These are phyloP conservation scores for Sandelia bainsii DNA, from an alignment of 2,797 vertebrate species.

Conservation along the genomic window DNA sequence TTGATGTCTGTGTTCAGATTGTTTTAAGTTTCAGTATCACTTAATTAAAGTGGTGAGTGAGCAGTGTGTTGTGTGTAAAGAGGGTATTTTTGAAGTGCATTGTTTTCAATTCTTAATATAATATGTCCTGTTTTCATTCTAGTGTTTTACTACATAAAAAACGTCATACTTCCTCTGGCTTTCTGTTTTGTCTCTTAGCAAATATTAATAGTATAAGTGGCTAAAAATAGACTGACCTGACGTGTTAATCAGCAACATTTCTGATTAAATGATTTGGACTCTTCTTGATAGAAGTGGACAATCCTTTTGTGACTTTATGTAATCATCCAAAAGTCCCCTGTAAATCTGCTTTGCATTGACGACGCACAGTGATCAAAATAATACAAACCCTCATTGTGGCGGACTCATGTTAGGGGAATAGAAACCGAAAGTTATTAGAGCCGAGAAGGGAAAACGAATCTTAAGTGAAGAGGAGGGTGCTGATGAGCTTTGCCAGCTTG, in stretches of 20 bases:
- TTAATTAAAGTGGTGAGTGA: not conserved
- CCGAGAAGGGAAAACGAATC: conserved; percentile 53
- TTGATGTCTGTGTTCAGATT: not conserved
- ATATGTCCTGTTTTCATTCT: not conserved
- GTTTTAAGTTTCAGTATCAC: conserved; percentile 42
- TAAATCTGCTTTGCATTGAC: not conserved
- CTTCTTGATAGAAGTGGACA: not conserved
- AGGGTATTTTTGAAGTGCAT: not conserved
- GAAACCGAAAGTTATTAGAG: conserved; percentile 52
- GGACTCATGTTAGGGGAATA: conserved; percentile 29
- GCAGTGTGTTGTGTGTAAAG: not conserved
- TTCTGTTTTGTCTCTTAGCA: conserved; percentile 16
- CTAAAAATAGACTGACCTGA: too few species aligned
- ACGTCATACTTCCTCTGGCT: not conserved
- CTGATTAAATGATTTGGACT: not conserved
- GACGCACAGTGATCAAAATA: not conserved
- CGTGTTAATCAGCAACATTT: not conserved
- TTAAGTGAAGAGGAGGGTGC: rapidly evolving
- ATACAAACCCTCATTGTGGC: too few species aligned
- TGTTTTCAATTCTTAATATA: not conserved
- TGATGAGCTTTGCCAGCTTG: conserved; percentile 9
- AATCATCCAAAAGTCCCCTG: not conserved
- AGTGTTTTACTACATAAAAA: not conserved
- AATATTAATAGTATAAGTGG: too few species aligned
- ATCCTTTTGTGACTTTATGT: not conserved